Evolutionary conservation across 2,888 invertebrate genomes (phyloP).

Genomic region (Dicyrtomina minuta): DNA sequence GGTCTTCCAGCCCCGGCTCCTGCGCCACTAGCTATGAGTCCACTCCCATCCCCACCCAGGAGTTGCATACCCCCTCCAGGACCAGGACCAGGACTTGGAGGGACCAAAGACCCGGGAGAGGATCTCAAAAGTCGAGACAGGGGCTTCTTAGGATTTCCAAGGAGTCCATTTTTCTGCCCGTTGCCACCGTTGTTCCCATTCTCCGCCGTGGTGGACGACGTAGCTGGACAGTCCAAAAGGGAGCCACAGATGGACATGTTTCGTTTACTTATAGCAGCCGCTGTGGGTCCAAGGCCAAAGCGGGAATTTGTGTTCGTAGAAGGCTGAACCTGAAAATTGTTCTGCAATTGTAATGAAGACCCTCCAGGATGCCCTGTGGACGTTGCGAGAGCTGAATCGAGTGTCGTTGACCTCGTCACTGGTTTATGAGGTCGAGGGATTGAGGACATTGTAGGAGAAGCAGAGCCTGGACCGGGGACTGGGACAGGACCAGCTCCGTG

Average conservation of each 20-base stretch:
- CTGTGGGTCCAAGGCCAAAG: conserved; percentile 16
- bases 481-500: too few species aligned
- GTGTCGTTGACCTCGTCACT: conserved; percentile 2
- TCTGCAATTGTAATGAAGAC: too few species aligned
- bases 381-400: conserved; percentile 9
- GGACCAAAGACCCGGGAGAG: conserved; percentile 37
- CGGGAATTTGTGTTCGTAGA: not conserved
- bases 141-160: conserved; percentile 43
- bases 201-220: not conserved
- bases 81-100: conserved; percentile 28
- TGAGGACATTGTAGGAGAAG: conserved; percentile 4
- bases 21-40: not conserved
- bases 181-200: not conserved
- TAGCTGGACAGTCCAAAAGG: not conserved
- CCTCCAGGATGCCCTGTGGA: conserved; percentile 3
- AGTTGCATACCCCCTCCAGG: not conserved
- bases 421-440: conserved; percentile 26
- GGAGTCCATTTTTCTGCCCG: not conserved
- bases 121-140: conserved; percentile 42
- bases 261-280: conserved; percentile 24
- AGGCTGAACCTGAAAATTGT: too few species aligned
- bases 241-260: conserved; percentile 27
- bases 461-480: not conserved
- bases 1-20: conserved; percentile 34
- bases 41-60: not conserved